Base-by-base conservation (phyloP, 2,797 vertebrate genomes). In the Jordanella pulchra region DNA sequence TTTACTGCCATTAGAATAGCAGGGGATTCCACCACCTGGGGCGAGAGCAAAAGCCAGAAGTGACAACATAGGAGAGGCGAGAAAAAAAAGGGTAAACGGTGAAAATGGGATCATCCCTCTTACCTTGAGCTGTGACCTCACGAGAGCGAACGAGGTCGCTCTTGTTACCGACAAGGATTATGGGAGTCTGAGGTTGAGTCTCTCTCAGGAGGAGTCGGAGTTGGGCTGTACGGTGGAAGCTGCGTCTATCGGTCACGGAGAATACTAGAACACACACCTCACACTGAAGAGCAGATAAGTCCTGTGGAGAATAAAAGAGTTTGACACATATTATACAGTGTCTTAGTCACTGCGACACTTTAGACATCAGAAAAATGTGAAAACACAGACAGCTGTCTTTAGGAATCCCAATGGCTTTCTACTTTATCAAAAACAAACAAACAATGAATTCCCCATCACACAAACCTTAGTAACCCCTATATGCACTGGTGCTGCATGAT, bases 141-240 rank as follows among this genome's bases (percentile, higher is more conserved):
- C 96, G 89, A 0, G 95, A 95, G 60, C 96, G 94, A 0, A 95
- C 96, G 4, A 97, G 92, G 86, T 97, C 96, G 2, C 95, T 96
- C 90, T 97, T 97, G 86, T 97, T 97, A 69, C 95, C 96, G 3
- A 96, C 95, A 1, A 97, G 93, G 89, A 96, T 96, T 81, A 97
- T 95, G 67, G 96, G 95, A 48, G 95, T 94, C 47, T 96, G 94
- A 0, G 94, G 95, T 73, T 95, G 94, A 10, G 93, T 95, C 84
- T 95, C 93, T 63, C 93, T 94, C 32, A 95, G 91, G 54, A 95
- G 94, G 23, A 97, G 94, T 58, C 94, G 90, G n/a, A 96, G 93
- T 27, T 96, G 95, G 48, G 95, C 95, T 0, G 96, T 94, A 64
- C 94, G 95, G 77, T 95, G 95, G 89, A 97, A 96, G 56, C 95